Evolutionary conservation across 2,888 invertebrate species (phyloP).

Genomic region (Geophilus truncorum): DNA sequence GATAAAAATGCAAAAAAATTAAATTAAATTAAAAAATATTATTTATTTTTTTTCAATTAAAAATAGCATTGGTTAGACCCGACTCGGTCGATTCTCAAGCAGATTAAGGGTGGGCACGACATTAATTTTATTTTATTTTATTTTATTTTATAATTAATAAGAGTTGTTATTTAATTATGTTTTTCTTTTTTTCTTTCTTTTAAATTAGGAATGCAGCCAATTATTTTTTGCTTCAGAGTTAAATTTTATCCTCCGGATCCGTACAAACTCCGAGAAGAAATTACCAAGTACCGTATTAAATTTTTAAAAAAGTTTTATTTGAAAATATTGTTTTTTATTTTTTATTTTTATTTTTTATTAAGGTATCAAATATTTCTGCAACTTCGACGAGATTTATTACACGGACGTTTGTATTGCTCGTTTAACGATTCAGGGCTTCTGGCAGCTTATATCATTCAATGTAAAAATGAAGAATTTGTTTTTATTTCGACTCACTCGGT

Average conservation of each 20-base stretch:
- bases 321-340: neutral
- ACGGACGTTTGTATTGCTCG: constrained; percentile 89
- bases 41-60: constrained; percentile 32
- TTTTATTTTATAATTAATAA: too few relatives aligned
- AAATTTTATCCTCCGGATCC: constrained; percentile 98
- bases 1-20: too few relatives aligned
- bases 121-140: too few relatives aligned
- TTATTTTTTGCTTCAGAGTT: constrained; percentile 90
- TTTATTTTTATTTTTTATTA: neutral
- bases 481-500: too few relatives aligned
- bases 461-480: too few relatives aligned
- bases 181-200: too few relatives aligned
- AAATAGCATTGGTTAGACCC: constrained; percentile 94
- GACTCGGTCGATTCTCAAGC: constrained; percentile 81
- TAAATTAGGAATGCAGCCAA: constrained; percentile 74
- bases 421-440: constrained; percentile 81
- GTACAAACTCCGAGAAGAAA: constrained; percentile 83
- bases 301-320: too few relatives aligned
- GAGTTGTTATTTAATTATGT: too few relatives aligned
- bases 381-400: constrained; percentile 85
- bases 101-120: constrained; percentile 75
- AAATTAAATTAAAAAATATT: neutral
- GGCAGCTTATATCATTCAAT: constrained; percentile 88
- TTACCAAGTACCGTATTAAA: constrained; percentile 65
- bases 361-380: constrained; percentile 89